Evolutionary conservation across 2,797 vertebrate species (phyloP).

Genomic region (Brachyrhaphis roseni): DNA sequence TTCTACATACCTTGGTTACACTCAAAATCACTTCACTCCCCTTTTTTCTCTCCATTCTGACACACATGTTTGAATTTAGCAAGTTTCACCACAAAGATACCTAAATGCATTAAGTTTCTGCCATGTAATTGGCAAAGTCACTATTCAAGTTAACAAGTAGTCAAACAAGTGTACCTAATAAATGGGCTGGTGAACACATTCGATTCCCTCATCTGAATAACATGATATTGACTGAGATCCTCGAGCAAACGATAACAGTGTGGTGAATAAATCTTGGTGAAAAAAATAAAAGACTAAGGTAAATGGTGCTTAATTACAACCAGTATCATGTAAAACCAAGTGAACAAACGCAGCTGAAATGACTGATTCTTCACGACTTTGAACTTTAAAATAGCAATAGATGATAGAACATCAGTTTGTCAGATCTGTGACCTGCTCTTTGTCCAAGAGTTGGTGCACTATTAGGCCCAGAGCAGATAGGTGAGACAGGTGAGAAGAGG

Average conservation of each 20-base stretch:
- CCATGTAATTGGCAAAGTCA: neutral
- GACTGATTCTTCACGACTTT: neutral
- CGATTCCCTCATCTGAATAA: neutral
- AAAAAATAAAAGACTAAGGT: too few relatives aligned
- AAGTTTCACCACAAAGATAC: neutral
- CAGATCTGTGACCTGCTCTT: slow-evolving; percentile 69
- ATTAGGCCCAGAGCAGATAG: slow-evolving; percentile 73
- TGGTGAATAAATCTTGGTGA: neutral
- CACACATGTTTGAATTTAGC: neutral
- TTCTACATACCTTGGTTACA: neutral
- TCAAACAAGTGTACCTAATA: neutral
- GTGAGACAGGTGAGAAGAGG: slow-evolving; percentile 65
- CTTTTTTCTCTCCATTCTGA: neutral
- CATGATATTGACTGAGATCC: neutral
- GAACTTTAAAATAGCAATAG: slow-evolving; percentile 21
- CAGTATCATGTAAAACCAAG: neutral
- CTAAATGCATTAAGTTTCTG: neutral
- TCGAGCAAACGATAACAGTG: neutral
- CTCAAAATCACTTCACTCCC: neutral
- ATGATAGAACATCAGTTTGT: slow-evolving; percentile 35
- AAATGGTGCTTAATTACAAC: neutral
- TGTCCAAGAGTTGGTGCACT: slow-evolving; percentile 65
- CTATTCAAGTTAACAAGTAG: neutral
- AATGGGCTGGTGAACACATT: neutral
- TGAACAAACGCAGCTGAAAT: neutral